Conservation (phyloP, 2,113 vertebrate species). For the Actenoides hombroni region DNA sequence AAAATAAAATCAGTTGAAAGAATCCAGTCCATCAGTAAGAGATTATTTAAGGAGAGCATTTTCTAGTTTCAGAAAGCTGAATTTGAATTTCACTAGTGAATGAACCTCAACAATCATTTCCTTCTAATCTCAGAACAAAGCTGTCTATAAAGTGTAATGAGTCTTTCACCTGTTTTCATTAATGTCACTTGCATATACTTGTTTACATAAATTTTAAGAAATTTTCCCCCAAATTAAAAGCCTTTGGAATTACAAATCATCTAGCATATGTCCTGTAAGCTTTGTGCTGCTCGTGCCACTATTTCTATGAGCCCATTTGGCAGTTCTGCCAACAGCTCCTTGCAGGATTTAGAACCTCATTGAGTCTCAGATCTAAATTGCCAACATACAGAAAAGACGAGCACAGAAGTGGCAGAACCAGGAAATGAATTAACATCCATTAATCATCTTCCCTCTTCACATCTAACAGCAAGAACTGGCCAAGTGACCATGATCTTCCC, state of each 20-base stretch:
- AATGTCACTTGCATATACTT: background rate
- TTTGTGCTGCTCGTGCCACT: background rate
- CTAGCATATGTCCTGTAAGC: accelerated
- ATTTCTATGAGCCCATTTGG: background rate
- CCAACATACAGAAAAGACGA: background rate
- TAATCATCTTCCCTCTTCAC: background rate
- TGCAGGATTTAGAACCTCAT: background rate
- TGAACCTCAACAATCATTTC: background rate
- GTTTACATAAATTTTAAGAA: background rate
- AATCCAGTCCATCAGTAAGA: background rate
- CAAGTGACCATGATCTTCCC: background rate
- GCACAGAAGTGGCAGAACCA: background rate
- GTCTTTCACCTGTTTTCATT: constrained; percentile 20
- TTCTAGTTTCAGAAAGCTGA: background rate
- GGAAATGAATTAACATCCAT: background rate
- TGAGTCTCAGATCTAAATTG: background rate
- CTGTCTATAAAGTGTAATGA: background rate
- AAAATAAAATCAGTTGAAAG: background rate
- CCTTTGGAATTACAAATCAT: background rate
- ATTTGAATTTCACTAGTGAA: constrained; percentile 26
- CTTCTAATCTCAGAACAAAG: constrained; percentile 6
- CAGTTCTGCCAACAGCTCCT: background rate
- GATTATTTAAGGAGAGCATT: background rate
- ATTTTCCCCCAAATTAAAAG: background rate
- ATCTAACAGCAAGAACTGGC: background rate